phyloP scores from a whole-genome alignment of 2,888 invertebrate species.

The Gandaritis pyraliata region DNA sequence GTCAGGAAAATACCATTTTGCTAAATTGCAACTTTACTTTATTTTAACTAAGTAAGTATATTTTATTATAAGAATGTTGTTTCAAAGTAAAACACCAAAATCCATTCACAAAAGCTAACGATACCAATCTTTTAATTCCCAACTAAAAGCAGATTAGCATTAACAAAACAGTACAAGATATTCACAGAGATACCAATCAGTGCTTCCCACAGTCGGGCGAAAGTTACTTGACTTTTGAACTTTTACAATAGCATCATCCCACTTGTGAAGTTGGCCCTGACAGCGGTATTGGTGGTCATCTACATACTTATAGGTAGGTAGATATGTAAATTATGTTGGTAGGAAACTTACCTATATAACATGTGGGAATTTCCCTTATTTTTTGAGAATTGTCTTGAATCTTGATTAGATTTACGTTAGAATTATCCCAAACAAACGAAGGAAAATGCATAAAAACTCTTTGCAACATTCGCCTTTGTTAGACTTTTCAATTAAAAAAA shows the following conservation, averaged over 20 bases:
- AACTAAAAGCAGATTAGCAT: conserved; percentile 17
- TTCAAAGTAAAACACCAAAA: conserved; percentile 1
- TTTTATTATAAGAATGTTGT: no score
- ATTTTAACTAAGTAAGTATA: no score
- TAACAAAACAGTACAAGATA: conserved; percentile 25
- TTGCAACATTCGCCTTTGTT: background rate
- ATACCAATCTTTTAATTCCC: conserved; percentile 18
- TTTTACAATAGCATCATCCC: conserved; percentile 16
- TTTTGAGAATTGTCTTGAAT: no score
- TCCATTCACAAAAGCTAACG: conserved; percentile 4
- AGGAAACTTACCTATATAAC: background rate
- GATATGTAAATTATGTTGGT: no score
- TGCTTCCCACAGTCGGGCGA: conserved; percentile 36
- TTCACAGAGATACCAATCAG: conserved; percentile 37
- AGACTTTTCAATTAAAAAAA: background rate
- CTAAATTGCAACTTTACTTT: no score
- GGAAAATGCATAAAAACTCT: background rate
- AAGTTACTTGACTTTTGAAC: conserved; percentile 48
- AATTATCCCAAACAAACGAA: background rate
- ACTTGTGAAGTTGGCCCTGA: conserved; percentile 17
- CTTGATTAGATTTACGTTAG: background rate
- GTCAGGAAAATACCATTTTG: no score
- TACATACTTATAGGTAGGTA: no score
- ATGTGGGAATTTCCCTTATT: no score
- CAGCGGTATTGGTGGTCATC: conserved; percentile 26